phyloP scores from a whole-genome alignment of 2,888 invertebrate species.

The Scaptomyza flava region DNA sequence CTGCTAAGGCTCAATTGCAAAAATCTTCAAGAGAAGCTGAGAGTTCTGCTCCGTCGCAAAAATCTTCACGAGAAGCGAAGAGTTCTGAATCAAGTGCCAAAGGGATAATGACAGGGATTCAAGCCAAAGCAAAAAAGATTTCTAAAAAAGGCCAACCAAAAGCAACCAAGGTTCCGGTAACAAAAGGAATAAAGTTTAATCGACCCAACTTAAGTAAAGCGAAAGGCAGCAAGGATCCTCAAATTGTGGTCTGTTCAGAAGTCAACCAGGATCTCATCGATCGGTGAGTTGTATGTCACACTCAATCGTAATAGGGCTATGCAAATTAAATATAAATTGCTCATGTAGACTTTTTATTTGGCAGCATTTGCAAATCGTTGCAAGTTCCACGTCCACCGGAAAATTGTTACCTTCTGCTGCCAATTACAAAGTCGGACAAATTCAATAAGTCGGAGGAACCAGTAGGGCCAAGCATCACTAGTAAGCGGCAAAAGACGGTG shows the following conservation, averaged over 20 bases:
- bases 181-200: not conserved
- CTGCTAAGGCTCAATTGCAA: too few species aligned
- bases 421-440: slow-evolving; percentile 27
- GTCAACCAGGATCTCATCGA: slow-evolving; percentile 32
- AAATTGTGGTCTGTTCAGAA: slow-evolving; percentile 33
- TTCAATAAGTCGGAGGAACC: not conserved
- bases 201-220: not conserved
- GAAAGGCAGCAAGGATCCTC: not conserved
- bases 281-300: slow-evolving; percentile 67
- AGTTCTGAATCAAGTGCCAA: not conserved
- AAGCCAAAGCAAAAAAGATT: not conserved
- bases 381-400: slow-evolving; percentile 40
- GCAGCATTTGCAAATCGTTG: slow-evolving; percentile 51
- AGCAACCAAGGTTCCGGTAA: not conserved
- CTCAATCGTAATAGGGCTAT: not conserved
- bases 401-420: slow-evolving; percentile 32
- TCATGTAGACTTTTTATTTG: slow-evolving; percentile 30
- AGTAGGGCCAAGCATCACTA: not conserved
- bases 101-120: not conserved
- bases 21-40: not conserved
- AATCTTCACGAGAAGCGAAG: not conserved
- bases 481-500: not conserved
- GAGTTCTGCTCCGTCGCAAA: not conserved
- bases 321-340: slow-evolving; percentile 16
- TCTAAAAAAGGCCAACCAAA: not conserved